Evolutionary conservation across 2,888 invertebrate genomes (phyloP), one percentile per base, ranked within the genome.

Genomic region (Tortrix viridana): DNA sequence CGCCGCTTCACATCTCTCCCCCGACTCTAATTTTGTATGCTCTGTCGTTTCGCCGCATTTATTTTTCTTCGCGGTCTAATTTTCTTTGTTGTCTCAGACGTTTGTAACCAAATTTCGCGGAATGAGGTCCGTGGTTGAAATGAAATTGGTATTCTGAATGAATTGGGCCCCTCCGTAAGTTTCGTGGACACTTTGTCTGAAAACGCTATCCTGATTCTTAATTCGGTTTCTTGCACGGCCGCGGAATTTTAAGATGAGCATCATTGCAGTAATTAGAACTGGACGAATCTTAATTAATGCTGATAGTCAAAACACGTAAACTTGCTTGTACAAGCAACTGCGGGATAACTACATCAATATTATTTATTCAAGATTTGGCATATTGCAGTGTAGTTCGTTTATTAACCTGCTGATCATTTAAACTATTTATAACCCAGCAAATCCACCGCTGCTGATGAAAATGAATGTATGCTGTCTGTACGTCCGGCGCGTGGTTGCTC

Each of bases 1-100:
- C 37, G 52, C 58, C 56, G 53, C 58, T 63, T 62, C 71, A 73
- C 76, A 74, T 75, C 75, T 71, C 74, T 74, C 71, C 70, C 74
- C 73, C 74, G 22, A 22, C 80, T 86, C 83, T 88, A 88, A 89
- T 89, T 91, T 85, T 83, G 88, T 88, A 89, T 89, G 89, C 88
- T 83, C 81, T 80, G 84, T 84, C 86, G 85, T 89, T 87, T 84
- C 80, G 69, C 77, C 85, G 84, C 88, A 87, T 91, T 89, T 89
- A 88, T 91, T 89, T 89, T 89, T 89, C 88, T 89, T 86, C 82
- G 85, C 84, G 88, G 86, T 89, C 88, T 89, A 89, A 89, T 91
- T 89, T 86, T 88, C 87, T 85, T 88, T 88, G 87, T 89, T 88
- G 88, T 89, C 87, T 87, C 85, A 79, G 85, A 81, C 87, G 82